These are phyloP conservation scores for Lordiphosa fenestrarum DNA, from an alignment of 2,888 invertebrate species.

Conservation along the genomic window DNA sequence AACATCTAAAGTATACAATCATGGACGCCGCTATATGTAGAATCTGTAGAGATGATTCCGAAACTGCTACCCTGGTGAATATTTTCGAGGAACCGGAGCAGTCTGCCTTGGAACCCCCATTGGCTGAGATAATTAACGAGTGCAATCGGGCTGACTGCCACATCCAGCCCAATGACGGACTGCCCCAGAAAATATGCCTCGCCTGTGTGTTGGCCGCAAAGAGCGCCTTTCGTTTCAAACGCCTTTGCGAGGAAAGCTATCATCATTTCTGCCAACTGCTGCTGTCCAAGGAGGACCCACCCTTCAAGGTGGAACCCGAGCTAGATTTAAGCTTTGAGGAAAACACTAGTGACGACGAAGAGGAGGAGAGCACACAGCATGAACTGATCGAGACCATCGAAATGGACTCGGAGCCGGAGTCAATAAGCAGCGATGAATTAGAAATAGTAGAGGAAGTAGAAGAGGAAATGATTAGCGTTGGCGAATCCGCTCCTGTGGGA, in stretches of 20 bases:
- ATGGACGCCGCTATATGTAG: slow-evolving; percentile 22
- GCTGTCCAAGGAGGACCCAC: too few relatives aligned
- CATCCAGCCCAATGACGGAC: slow-evolving; percentile 8
- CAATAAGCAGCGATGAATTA: too few relatives aligned
- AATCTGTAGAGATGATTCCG: slow-evolving; percentile 14
- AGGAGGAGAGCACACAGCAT: too few relatives aligned
- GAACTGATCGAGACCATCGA: too few relatives aligned
- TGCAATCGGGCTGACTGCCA: slow-evolving; percentile 16
- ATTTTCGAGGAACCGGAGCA: slow-evolving; percentile 14
- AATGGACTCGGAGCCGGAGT: too few relatives aligned
- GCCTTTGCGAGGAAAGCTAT: slow-evolving; percentile 16
- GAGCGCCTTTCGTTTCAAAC: slow-evolving; percentile 21
- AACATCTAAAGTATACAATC: background rate
- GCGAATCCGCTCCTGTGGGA: too few relatives aligned
- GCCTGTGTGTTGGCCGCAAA: slow-evolving; percentile 25
- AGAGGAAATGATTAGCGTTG: too few relatives aligned
- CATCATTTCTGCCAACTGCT: slow-evolving; percentile 8
- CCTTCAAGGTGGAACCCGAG: too few relatives aligned
- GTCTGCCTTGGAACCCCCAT: background rate
- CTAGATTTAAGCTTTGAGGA: too few relatives aligned
- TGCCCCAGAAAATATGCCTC: slow-evolving; percentile 23
- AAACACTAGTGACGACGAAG: too few relatives aligned
- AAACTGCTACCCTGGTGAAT: slow-evolving; percentile 1
- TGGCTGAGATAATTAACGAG: slow-evolving; percentile 15
- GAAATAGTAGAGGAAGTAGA: too few relatives aligned